Percentiles rank a stretch among this genome's conserved stretches.
Evolutionary conservation across 1,140 invertebrate species (phyloP).

Genomic region (Saccostrea echinata): DNA sequence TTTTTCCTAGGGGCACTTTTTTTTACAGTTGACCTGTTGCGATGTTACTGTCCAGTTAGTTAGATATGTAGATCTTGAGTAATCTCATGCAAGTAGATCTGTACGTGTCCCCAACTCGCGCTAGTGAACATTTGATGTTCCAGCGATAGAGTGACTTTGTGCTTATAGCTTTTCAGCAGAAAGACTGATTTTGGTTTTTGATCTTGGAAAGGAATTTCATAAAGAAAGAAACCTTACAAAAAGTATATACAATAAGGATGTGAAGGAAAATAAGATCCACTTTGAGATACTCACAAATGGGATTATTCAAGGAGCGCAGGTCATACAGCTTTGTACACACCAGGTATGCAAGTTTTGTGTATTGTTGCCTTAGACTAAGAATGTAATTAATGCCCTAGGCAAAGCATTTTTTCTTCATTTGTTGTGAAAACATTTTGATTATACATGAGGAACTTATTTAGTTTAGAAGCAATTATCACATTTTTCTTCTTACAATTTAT

Average conservation of each 20-base stretch:
- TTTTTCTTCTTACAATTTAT: neutral
- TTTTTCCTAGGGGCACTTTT: slow-evolving; percentile 31
- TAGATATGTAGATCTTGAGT: slow-evolving; percentile 39
- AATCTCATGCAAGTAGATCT: slow-evolving; percentile 32
- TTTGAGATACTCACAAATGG: slow-evolving; percentile 17
- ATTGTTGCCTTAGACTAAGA: neutral
- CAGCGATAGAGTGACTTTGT: neutral
- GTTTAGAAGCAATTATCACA: neutral
- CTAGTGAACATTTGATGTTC: slow-evolving; percentile 12
- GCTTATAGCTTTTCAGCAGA: neutral
- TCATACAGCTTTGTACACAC: slow-evolving; percentile 35
- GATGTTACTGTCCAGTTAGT: slow-evolving; percentile 30
- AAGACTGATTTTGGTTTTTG: neutral
- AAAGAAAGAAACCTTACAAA: neutral
- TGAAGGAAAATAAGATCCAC: neutral
- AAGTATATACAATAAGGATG: neutral
- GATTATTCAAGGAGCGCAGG: slow-evolving; percentile 30
- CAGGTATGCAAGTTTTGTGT: slow-evolving; percentile 26
- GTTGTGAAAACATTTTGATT: neutral
- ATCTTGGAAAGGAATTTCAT: neutral
- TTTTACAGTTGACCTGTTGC: slow-evolving; percentile 34
- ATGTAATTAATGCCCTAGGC: slow-evolving; percentile 11
- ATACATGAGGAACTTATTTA: neutral
- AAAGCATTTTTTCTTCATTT: neutral
- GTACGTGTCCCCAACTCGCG: slow-evolving; percentile 28